A percentile compares a stretch with the other conserved stretches of the same genome.
phyloP scores from a whole-genome alignment of 1,140 invertebrate genomes.

The Protaetia brevitarsis region DNA sequence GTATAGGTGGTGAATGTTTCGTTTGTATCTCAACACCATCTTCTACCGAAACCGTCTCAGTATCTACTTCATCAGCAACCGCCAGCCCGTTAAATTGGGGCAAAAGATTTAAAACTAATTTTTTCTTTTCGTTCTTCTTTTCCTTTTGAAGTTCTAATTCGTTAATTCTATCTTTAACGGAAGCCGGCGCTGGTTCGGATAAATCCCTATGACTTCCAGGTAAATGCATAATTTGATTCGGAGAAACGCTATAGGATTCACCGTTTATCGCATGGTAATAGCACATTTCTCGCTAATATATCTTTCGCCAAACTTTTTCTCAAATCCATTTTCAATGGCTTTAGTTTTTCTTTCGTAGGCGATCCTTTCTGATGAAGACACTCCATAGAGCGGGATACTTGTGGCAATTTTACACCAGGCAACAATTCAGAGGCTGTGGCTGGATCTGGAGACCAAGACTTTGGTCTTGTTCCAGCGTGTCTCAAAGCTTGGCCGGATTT shows the following conservation, averaged over 20 bases:
- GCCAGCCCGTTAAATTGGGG: slow-evolving; percentile 18
- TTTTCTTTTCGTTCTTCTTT: slow-evolving; percentile 51
- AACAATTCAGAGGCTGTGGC: slow-evolving; percentile 25
- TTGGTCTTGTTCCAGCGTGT: slow-evolving; percentile 55
- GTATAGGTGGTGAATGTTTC: slow-evolving; percentile 32
- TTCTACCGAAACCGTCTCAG: slow-evolving; percentile 40
- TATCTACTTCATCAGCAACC: slow-evolving; percentile 44
- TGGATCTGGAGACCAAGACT: slow-evolving; percentile 79
- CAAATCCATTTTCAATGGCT: slow-evolving; percentile 41
- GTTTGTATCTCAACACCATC: slow-evolving; percentile 40
- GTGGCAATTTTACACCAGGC: slow-evolving; percentile 55
- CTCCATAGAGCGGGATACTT: slow-evolving; percentile 60
- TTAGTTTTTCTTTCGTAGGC: slow-evolving; percentile 35
- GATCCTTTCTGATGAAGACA: slow-evolving; percentile 54
- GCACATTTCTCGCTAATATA: slow-evolving; percentile 61
- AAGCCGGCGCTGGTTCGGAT: slow-evolving; percentile 53
- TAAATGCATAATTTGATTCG: slow-evolving; percentile 81
- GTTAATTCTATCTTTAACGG: slow-evolving; percentile 62
- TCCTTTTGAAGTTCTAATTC: slow-evolving; percentile 60
- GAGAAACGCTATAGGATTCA: slow-evolving; percentile 81
- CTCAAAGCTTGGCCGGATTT: slow-evolving; percentile 37
- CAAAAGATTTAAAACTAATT: slow-evolving; percentile 62
- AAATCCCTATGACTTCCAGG: slow-evolving; percentile 39
- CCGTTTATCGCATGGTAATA: slow-evolving; percentile 81
- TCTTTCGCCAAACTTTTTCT: slow-evolving; percentile 23